Base-by-base conservation (phyloP, 2,797 vertebrate genomes). In the Discoglossus pictus region DNA sequence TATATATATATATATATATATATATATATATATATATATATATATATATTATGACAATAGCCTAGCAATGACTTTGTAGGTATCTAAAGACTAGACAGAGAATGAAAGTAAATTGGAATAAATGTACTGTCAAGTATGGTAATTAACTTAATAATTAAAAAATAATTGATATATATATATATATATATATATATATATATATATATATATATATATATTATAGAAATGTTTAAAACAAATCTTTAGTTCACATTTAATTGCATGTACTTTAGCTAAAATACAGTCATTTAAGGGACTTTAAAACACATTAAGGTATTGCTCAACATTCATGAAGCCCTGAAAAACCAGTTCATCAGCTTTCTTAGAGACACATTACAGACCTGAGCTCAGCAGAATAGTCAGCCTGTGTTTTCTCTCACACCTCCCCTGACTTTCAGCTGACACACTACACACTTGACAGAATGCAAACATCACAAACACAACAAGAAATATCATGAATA, bases 311-410 rank as follows among this genome's bases (percentile, higher is more conserved):
- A 74, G 74, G 76, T 50, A 39, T 79, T 83, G 73, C 76, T 68
- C 68, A 82, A 82, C 73, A 82, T 78, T 82, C 82, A 77, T 80
- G 82, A 82, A 77, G 52, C 81, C 85, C 81, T 78, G 83, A 79
- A 75, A 81, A 89, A 89, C 87, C 85, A 80, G 87, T 86, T 79
- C 65, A 63, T 76, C 82, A 65, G 58, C 79, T 83, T 83, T 73
- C 44, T 64, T 6, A 60, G 27, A 53, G 27, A 53, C 52, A 40
- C 15, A 34, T 13, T 2, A 27, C 6, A 53, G 54, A 31, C 35
- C 42, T 25, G 15, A 31, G 34, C 23, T 52, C 61, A 74, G 36
- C 48, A 75, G 74, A 64, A 25, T 25, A 80, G 71, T 11, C 1
- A 50, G 47, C 48, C 27, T 71, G 31, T 66, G 39, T 79, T 80